phyloP scores from a whole-genome alignment of 2,113 vertebrate species.

The Coreoperca whiteheadi region DNA sequence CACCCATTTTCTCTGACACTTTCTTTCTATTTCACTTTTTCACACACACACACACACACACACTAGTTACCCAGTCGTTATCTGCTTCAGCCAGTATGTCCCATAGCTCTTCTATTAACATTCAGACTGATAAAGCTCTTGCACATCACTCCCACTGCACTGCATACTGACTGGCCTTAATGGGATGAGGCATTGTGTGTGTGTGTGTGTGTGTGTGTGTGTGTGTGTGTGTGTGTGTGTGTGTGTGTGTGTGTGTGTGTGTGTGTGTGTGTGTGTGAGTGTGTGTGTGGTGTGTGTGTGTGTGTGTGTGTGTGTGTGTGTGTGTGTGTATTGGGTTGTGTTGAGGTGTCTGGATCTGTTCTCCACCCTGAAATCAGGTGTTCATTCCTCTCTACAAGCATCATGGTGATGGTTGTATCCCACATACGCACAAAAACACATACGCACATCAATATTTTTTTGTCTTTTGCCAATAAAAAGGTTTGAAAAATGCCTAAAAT shows the following conservation, averaged over 20 bases:
- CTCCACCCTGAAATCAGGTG: conserved; percentile 36
- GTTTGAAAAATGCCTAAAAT: background rate
- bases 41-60: conserved; percentile 22
- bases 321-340: conserved; percentile 5
- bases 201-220: conserved; percentile 12
- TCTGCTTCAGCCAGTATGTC: conserved; percentile 56
- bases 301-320: conserved; percentile 27
- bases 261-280: conserved; percentile 21
- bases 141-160: conserved; percentile 56
- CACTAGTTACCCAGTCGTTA: conserved; percentile 47
- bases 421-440: background rate
- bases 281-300: background rate
- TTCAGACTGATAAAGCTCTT: conserved; percentile 66
- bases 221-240: background rate
- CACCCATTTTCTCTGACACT: conserved; percentile 23
- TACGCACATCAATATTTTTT: background rate
- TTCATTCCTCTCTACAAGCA: conserved; percentile 25
- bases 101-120: conserved; percentile 69
- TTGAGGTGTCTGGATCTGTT: conserved; percentile 25
- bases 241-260: conserved; percentile 2
- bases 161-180: conserved; percentile 57
- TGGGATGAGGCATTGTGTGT: conserved; percentile 48
- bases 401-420: conserved; percentile 8
- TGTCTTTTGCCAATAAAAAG: too few species aligned
- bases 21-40: conserved; percentile 4